These are phyloP conservation scores for Acronicta alni DNA, from an alignment of 2,888 invertebrate species.

Conservation along the genomic window DNA sequence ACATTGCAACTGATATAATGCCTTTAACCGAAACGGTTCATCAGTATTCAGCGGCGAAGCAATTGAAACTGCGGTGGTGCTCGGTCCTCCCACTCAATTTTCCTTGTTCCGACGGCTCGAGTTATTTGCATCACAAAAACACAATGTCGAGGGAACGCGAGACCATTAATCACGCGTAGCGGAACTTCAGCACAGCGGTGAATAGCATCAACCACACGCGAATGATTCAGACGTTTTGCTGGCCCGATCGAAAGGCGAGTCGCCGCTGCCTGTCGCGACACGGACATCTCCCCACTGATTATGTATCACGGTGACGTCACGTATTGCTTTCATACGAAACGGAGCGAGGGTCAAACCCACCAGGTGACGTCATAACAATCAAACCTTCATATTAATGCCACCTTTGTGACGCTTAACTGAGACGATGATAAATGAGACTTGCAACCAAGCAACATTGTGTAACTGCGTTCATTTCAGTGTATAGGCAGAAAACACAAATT, in stretches of 20 bases:
- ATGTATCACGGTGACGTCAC: constrained; percentile 50
- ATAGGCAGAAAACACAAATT: constrained; percentile 24
- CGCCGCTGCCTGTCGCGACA: constrained; percentile 40
- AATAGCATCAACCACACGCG: constrained; percentile 85
- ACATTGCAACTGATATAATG: constrained; percentile 79
- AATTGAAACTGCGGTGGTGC: constrained; percentile 87
- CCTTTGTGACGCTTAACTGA: constrained; percentile 3
- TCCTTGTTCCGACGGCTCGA: constrained; percentile 87
- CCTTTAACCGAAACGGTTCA: constrained; percentile 82
- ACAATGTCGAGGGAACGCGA: constrained; percentile 87
- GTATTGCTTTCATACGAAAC: constrained; percentile 37
- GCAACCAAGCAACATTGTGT: constrained; percentile 5
- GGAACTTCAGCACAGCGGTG: constrained; percentile 80
- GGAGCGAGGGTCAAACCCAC: background rate
- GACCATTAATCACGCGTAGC: constrained; percentile 87
- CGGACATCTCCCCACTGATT: constrained; percentile 37
- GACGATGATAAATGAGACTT: constrained; percentile 28
- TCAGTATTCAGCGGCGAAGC: constrained; percentile 87
- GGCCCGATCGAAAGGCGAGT: constrained; percentile 72
- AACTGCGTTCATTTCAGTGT: background rate
- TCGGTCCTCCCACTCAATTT: constrained; percentile 87
- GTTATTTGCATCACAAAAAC: constrained; percentile 89
- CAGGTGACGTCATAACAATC: constrained; percentile 6
- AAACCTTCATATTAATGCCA: constrained; percentile 17
- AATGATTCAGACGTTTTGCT: constrained; percentile 83